Base-by-base conservation (phyloP, 2,888 invertebrate genomes). In the Drosophila siamana region DNA sequence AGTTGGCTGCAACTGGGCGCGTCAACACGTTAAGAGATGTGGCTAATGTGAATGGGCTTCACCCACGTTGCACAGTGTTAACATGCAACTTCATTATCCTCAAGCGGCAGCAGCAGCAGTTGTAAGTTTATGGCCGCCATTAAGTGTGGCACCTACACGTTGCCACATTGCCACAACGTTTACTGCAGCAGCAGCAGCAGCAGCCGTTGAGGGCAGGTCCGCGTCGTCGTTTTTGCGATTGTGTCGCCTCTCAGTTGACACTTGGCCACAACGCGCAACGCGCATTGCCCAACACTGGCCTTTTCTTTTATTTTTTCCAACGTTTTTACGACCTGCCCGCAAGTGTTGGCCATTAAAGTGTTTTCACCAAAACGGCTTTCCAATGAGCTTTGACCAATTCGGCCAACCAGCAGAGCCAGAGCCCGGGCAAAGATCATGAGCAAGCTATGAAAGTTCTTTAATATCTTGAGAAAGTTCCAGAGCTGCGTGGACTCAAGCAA, bases 1-100 rank as follows among this genome's bases (percentile, higher is more conserved):
- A 38, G 33, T n/a, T 33, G 33, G 28, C 33, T 50, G 46, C 41
- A 66, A 62, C 66, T 81, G 87, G 85, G 82, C 64, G 71, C 70
- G 82, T 80, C 82, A 61, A 67, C 83, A 84, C 64, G 81, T 36
- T 44, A 69, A 76, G 65, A 76, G 72, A 68, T 74, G 79, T 74
- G 54, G 69, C 82, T 86, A 81, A 81, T 86, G 85, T 68, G 69
- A 52, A 59, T 15, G 36, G 60, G 62, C 56, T 67, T 76, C 77
- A 85, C 86, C 88, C 83, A 83, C 83, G 88, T 74, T 80, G 82
- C 72, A 65, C 71, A 80, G 79, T 86, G 83, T 84, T 86, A 88
- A 88, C 88, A 88, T 88, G 86, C 86, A 88, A 86, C 88, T 80
- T 88, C 78, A 88, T 88, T 83, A 88, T 83, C 84, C 86, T 80